These are phyloP conservation scores for Rostratula benghalensis DNA, from an alignment of 2,113 vertebrate species.

Conservation along the genomic window DNA sequence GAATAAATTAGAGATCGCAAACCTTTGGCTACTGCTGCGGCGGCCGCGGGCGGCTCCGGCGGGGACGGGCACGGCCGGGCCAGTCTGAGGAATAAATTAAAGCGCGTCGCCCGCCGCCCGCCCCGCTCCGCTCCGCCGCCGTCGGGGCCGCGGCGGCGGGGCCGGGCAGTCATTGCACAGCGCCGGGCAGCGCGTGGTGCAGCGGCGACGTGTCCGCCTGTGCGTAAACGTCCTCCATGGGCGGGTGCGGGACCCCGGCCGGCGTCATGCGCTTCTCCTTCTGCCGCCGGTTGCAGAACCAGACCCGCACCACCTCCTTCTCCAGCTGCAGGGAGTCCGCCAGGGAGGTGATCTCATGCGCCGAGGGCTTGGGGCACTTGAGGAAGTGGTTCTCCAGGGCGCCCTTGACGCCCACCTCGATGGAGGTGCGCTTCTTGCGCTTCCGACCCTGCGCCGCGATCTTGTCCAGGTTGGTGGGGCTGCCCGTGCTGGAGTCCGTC, in stretches of 20 bases:
- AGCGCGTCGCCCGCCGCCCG: conserved; percentile 8
- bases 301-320: conserved; percentile 98
- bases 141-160: conserved; percentile 2
- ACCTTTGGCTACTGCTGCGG: conserved; percentile 80
- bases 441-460: conserved; percentile 97
- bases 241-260: conserved; percentile 90
- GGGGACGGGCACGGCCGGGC: neutral
- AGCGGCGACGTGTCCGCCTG: conserved; percentile 93
- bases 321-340: conserved; percentile 97
- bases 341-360: conserved; percentile 95
- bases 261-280: conserved; percentile 99
- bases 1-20: conserved; percentile 78
- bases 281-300: conserved; percentile 99
- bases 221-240: conserved; percentile 98
- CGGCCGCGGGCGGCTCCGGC: conserved; percentile 63
- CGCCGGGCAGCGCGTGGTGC: conserved; percentile 92
- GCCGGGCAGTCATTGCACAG: conserved; percentile 88
- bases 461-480: conserved; percentile 98
- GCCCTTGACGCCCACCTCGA: conserved; percentile 97
- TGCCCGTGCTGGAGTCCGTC: conserved; percentile 96
- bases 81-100: conserved; percentile 57
- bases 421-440: conserved; percentile 98
- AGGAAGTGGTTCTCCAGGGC: conserved; percentile 98
- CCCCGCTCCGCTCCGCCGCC: neutral
- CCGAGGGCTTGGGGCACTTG: conserved; percentile 98